These are phyloP conservation scores for Mesorhabditis spiculigera DNA, from an alignment of 2,888 invertebrate genomes.

Conservation along the genomic window DNA sequence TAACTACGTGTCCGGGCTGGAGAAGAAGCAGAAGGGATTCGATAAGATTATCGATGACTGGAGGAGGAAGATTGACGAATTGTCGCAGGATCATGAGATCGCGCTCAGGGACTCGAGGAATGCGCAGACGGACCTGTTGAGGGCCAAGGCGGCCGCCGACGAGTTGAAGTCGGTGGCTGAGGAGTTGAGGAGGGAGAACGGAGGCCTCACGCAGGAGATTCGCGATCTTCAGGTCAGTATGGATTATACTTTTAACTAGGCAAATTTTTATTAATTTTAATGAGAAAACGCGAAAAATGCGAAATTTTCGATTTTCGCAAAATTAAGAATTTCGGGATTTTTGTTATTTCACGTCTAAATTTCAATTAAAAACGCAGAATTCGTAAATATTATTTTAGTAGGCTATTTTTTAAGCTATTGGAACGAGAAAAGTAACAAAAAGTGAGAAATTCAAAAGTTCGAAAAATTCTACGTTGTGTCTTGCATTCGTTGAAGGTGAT, in stretches of 20 bases:
- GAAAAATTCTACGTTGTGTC: too few relatives aligned
- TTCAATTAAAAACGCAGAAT: too few relatives aligned
- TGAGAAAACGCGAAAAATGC: too few relatives aligned
- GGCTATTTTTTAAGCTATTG: too few relatives aligned
- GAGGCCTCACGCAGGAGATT: slow-evolving; percentile 96
- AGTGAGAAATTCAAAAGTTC: too few relatives aligned
- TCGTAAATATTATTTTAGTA: too few relatives aligned
- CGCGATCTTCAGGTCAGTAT: slow-evolving; percentile 77
- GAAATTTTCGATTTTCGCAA: too few relatives aligned
- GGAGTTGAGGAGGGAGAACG: slow-evolving; percentile 96
- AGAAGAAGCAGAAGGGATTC: slow-evolving; percentile 99
- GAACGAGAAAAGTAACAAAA: too few relatives aligned
- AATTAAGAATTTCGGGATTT: too few relatives aligned
- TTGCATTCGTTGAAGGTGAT: too few relatives aligned
- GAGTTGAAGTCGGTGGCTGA: slow-evolving; percentile 70
- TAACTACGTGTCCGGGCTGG: slow-evolving; percentile 68
- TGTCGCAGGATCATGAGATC: slow-evolving; percentile 92
- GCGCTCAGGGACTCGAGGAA: slow-evolving; percentile 98
- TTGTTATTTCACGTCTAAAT: too few relatives aligned
- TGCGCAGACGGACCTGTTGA: slow-evolving; percentile 90
- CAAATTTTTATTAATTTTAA: too few relatives aligned
- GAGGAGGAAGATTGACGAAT: slow-evolving; percentile 95
- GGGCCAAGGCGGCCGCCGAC: slow-evolving; percentile 28
- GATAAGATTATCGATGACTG: slow-evolving; percentile 96
- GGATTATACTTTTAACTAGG: slow-evolving; percentile 71